Evolutionary conservation across 2,888 invertebrate species (phyloP).

Genomic region (Athalia rosae): DNA sequence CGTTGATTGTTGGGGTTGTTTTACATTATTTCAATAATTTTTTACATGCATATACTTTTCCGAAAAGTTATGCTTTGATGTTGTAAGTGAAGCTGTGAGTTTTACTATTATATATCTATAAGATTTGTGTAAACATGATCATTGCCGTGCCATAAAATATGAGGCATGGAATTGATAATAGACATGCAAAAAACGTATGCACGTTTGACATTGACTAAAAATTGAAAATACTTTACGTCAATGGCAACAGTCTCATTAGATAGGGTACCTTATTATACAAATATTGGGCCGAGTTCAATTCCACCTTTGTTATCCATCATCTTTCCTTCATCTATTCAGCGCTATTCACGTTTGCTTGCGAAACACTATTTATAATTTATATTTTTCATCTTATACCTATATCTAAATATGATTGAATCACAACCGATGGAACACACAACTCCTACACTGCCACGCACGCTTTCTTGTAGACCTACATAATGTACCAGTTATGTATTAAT

Average conservation of each 20-base stretch:
- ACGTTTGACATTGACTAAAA: slow-evolving; percentile 36
- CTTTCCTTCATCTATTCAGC: slow-evolving; percentile 43
- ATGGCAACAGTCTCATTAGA: slow-evolving; percentile 52
- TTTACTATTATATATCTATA: slow-evolving; percentile 35
- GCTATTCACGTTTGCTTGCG: slow-evolving; percentile 51
- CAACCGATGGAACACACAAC: slow-evolving; percentile 51
- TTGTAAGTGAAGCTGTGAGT: neutral
- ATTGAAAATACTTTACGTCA: slow-evolving; percentile 43
- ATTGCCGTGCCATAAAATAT: slow-evolving; percentile 31
- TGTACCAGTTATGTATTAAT: slow-evolving; percentile 54
- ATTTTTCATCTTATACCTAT: slow-evolving; percentile 47
- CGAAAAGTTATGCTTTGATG: neutral
- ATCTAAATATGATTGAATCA: slow-evolving; percentile 47
- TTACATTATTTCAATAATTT: slow-evolving; percentile 29
- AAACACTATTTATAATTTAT: slow-evolving; percentile 58
- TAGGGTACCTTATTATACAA: slow-evolving; percentile 48
- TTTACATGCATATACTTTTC: slow-evolving; percentile 18
- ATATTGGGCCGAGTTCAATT: slow-evolving; percentile 38
- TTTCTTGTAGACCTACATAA: slow-evolving; percentile 57
- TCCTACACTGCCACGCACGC: slow-evolving; percentile 59
- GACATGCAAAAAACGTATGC: slow-evolving; percentile 45
- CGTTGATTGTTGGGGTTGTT: slow-evolving; percentile 7
- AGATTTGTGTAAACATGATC: slow-evolving; percentile 38
- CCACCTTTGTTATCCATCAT: slow-evolving; percentile 42
- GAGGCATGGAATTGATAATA: slow-evolving; percentile 28